Evolutionary conservation across 2,113 vertebrate species (phyloP).

Genomic region (Eidolon helvum): DNA sequence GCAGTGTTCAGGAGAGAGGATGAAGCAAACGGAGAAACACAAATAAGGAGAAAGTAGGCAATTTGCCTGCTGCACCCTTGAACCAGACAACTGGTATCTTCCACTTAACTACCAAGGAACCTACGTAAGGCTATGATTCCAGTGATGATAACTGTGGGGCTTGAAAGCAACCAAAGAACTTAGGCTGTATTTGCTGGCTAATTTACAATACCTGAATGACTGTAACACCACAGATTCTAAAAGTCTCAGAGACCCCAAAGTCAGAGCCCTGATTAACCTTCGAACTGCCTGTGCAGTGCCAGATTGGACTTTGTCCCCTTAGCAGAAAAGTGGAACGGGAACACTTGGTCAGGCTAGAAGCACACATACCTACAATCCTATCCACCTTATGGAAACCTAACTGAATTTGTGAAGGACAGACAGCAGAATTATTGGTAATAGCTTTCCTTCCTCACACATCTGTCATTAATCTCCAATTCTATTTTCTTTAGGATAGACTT

Average conservation of each 20-base stretch:
- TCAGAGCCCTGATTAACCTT: not conserved
- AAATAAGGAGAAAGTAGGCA: not conserved
- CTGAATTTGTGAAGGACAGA: not conserved
- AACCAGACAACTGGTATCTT: not conserved
- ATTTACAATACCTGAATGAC: not conserved
- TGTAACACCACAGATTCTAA: not conserved
- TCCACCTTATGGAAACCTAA: not conserved
- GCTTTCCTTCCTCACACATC: slow-evolving; percentile 53
- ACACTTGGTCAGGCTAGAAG: not conserved
- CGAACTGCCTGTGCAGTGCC: not conserved
- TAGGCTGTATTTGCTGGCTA: not conserved
- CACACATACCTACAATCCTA: not conserved
- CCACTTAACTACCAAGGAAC: not conserved
- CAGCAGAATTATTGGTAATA: not conserved
- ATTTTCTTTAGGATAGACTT: slow-evolving; percentile 55
- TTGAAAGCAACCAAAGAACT: not conserved
- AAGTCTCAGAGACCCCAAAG: not conserved
- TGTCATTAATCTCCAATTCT: slow-evolving; percentile 53
- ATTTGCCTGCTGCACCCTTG: not conserved
- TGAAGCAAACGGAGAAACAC: not conserved
- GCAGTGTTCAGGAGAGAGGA: not conserved
- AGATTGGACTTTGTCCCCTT: not conserved
- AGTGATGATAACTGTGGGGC: not conserved
- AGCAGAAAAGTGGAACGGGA: not conserved
- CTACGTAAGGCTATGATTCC: not conserved